phyloP scores from a whole-genome alignment of 1,140 invertebrate species.

The honey bee (Apis mellifera) region Amel_HAv3.1 CM009933.2:9656501-9657000 shows the following conservation, averaged over 20 bases:
- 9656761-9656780: slow-evolving; percentile 41
- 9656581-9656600: slow-evolving; percentile 3
- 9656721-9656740: not conserved
- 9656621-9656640: slow-evolving; percentile 14
- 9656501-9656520: not conserved
- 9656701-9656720: too few species aligned
- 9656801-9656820: slow-evolving; percentile 49
- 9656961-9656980: slow-evolving; percentile 19
- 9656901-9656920: not conserved
- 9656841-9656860: slow-evolving; percentile 21
- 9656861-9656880: slow-evolving; percentile 5
- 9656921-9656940: too few species aligned
- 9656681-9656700: slow-evolving; percentile 7
- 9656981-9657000: slow-evolving; percentile 5
- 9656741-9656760: slow-evolving; percentile 27
- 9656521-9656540: not conserved
- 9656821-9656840: slow-evolving; percentile 36
- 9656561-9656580: not conserved
- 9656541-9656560: too few species aligned
- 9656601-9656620: slow-evolving; percentile 32
- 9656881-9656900: slow-evolving; percentile 9
- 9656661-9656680: slow-evolving; percentile 4
- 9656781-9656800: slow-evolving; percentile 44
- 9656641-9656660: slow-evolving; percentile 32
- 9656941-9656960: not conserved